Evolutionary conservation across 2,888 invertebrate genomes (phyloP).

Genomic region (Diaprepes abbreviatus): DNA sequence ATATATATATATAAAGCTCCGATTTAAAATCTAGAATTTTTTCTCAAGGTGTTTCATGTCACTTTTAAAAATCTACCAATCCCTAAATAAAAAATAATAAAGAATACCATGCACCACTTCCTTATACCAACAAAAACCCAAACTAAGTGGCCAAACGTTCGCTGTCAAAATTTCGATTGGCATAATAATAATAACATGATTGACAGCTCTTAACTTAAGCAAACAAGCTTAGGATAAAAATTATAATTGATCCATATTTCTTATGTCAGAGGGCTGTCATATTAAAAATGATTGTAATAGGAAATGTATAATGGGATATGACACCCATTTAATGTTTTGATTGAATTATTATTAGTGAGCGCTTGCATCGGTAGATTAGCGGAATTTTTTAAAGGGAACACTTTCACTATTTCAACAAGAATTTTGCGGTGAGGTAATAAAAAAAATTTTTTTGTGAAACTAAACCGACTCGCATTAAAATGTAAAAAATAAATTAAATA

Average conservation of each 20-base stretch:
- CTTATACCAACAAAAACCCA: constrained; percentile 19
- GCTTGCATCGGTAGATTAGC: too few relatives aligned
- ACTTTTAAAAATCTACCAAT: background rate
- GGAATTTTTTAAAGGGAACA: too few relatives aligned
- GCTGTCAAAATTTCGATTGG: constrained; percentile 21
- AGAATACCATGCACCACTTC: constrained; percentile 2
- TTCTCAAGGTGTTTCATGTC: constrained; percentile 2
- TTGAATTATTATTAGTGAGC: background rate
- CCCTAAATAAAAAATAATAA: constrained; percentile 7
- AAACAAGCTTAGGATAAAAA: constrained; percentile 37
- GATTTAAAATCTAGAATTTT: too few relatives aligned
- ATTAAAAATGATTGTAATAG: constrained; percentile 20
- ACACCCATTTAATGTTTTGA: constrained; percentile 5
- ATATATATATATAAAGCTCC: too few relatives aligned
- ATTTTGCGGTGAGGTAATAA: too few relatives aligned
- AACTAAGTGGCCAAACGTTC: constrained; percentile 31
- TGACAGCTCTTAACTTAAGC: constrained; percentile 15
- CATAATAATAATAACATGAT: constrained; percentile 28
- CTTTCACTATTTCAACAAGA: too few relatives aligned
- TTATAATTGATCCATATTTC: constrained; percentile 36
- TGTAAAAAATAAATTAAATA: too few relatives aligned
- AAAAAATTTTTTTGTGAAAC: too few relatives aligned
- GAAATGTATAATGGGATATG: constrained; percentile 8
- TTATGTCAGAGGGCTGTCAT: constrained; percentile 30
- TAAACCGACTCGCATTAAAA: too few relatives aligned